A percentile compares a stretch with the other conserved stretches of the same genome.
Evolutionary conservation across 2,797 vertebrate genomes (phyloP).

Genomic region (Forpus xanthops): DNA sequence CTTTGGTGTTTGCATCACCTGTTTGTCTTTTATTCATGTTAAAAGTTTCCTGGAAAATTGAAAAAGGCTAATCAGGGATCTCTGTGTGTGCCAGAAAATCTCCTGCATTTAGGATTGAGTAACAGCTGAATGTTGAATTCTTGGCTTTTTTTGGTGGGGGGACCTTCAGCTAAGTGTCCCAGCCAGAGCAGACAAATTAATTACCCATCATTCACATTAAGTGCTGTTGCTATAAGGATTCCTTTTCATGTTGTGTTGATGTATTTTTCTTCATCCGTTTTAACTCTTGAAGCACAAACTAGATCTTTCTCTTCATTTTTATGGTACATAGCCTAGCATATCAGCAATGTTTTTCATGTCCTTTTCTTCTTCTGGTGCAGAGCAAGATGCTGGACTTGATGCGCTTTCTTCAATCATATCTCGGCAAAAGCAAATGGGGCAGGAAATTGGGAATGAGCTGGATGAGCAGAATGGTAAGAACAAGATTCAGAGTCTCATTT

Average conservation of each 20-base stretch:
- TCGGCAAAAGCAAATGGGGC: conserved; percentile 95
- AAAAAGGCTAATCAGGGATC: conserved; percentile 41
- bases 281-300: background rate
- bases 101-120: conserved; percentile 26
- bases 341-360: background rate
- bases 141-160: background rate
- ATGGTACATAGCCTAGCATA: background rate
- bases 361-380: conserved; percentile 69
- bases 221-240: background rate
- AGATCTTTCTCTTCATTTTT: background rate
- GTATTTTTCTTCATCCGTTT: background rate
- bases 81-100: conserved; percentile 11
- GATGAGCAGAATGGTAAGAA: conserved; percentile 95
- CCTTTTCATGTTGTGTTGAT: background rate
- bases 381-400: conserved; percentile 92
- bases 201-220: background rate
- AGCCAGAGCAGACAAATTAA: conserved; percentile 3
- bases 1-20: conserved; percentile 55
- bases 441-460: conserved; percentile 95
- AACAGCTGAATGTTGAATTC: conserved; percentile 29
- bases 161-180: background rate
- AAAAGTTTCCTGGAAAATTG: conserved; percentile 51
- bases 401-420: conserved; percentile 91
- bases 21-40: conserved; percentile 56
- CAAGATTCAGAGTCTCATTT: background rate